Percentiles rank a stretch among this genome's conserved stretches.
phyloP scores from a whole-genome alignment of 2,797 vertebrate species.

The Setipinna tenuifilis region DNA sequence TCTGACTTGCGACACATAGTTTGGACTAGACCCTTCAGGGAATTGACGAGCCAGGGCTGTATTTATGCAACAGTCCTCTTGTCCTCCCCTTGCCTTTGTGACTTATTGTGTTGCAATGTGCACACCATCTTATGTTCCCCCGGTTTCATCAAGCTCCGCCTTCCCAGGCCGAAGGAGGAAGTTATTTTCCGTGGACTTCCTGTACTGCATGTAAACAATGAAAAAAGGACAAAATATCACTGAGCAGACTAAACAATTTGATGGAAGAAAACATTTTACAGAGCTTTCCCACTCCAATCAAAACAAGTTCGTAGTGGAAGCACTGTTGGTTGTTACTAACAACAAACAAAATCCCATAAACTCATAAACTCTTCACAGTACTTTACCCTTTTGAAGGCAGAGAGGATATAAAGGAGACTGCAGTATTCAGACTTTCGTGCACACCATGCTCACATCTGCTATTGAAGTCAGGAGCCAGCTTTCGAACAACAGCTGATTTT shows the following conservation, averaged over 20 bases:
- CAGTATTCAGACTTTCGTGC: neutral
- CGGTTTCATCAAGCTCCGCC: constrained; percentile 22
- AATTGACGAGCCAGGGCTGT: constrained; percentile 1
- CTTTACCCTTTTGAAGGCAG: neutral
- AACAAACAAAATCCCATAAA: constrained; percentile 6
- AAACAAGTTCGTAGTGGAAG: constrained; percentile 25
- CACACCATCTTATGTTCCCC: constrained; percentile 22
- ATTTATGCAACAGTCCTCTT: constrained; percentile 34
- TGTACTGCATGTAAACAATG: constrained; percentile 39
- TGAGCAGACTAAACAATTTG: constrained; percentile 25
- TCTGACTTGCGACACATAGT: constrained; percentile 3
- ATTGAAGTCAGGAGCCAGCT: neutral
- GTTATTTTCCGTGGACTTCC: constrained; percentile 48
- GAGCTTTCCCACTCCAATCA: constrained; percentile 25
- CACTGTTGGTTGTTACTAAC: neutral
- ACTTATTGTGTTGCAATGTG: constrained; percentile 17
- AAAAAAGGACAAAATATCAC: constrained; percentile 30
- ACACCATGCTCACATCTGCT: neutral
- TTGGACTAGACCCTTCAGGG: neutral
- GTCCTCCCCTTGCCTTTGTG: neutral
- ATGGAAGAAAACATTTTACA: constrained; percentile 26
- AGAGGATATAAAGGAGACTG: neutral
- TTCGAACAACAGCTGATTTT: neutral
- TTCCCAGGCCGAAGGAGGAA: constrained; percentile 42
- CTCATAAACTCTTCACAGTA: constrained; percentile 5